These are phyloP conservation scores for Bombus fervidus DNA, from an alignment of 1,140 invertebrate species.

Conservation along the genomic window DNA sequence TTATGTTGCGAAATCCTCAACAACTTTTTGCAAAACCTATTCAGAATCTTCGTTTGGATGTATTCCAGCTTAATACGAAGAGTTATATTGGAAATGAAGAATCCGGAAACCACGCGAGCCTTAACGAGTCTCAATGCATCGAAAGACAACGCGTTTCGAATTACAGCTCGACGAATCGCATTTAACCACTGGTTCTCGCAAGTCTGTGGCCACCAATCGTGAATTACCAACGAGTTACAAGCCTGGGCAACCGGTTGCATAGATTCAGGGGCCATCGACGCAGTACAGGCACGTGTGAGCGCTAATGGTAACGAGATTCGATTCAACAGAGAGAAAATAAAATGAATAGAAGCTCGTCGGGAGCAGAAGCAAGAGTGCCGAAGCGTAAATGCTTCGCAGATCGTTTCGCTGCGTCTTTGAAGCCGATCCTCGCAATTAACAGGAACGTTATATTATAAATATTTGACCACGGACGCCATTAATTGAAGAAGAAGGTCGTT, in stretches of 20 bases:
- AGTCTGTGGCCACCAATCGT: not conserved
- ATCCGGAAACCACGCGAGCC: not conserved
- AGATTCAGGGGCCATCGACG: not conserved
- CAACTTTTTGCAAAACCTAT: too few relatives aligned
- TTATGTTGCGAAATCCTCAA: too few relatives aligned
- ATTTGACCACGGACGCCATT: not conserved
- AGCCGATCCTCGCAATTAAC: not conserved
- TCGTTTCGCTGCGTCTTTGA: not conserved
- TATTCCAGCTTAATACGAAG: too few relatives aligned
- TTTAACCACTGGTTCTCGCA: not conserved
- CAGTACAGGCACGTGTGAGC: not conserved
- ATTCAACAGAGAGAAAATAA: not conserved
- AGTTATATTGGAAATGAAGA: not conserved
- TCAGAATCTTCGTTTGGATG: too few relatives aligned
- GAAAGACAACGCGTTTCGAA: not conserved
- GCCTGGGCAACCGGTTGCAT: not conserved
- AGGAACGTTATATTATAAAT: not conserved
- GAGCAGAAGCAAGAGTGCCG: not conserved
- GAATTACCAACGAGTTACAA: conserved; percentile 2
- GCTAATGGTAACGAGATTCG: conserved; percentile 19
- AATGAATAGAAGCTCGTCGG: not conserved
- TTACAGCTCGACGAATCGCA: not conserved
- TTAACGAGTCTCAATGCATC: not conserved
- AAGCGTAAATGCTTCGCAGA: not conserved
- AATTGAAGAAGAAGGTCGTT: not conserved